Conservation (phyloP, 2,888 invertebrate species). For the Fragum fragum region DNA sequence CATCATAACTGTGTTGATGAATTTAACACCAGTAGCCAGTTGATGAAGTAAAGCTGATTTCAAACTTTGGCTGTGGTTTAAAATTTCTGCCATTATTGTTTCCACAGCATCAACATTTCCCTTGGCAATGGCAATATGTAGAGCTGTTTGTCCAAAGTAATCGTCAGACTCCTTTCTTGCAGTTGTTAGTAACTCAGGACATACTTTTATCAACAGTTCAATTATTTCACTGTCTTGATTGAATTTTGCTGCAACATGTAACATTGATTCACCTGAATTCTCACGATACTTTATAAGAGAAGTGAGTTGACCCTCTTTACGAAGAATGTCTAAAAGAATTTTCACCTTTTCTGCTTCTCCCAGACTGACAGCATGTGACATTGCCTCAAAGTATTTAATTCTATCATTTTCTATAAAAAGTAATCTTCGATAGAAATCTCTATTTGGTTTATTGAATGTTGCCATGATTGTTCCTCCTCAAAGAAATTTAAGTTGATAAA, state of each 20-base stretch:
- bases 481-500: not conserved
- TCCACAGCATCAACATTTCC: conserved; percentile 65
- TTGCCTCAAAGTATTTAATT: conserved; percentile 48
- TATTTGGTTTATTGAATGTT: conserved; percentile 53
- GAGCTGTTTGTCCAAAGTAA: conserved; percentile 69
- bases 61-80: conserved; percentile 49
- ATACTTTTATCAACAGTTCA: conserved; percentile 51
- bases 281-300: conserved; percentile 48
- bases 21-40: conserved; percentile 61
- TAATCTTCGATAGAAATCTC: conserved; percentile 55
- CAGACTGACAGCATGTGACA: conserved; percentile 48
- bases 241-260: conserved; percentile 71
- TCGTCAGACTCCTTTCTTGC: conserved; percentile 64
- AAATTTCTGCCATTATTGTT: conserved; percentile 59
- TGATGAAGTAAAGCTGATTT: conserved; percentile 64
- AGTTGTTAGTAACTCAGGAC: conserved; percentile 64
- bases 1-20: conserved; percentile 75
- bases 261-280: conserved; percentile 66
- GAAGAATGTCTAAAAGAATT: conserved; percentile 53
- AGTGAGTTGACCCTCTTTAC: conserved; percentile 46
- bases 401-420: conserved; percentile 52
- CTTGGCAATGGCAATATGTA: conserved; percentile 73
- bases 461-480: conserved; percentile 39
- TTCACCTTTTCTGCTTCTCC: conserved; percentile 53
- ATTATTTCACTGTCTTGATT: conserved; percentile 66